Evolutionary conservation across 2,888 invertebrate species (phyloP), one percentile per base, ranked within the genome.

Genomic region (Oxycera nigricornis): DNA sequence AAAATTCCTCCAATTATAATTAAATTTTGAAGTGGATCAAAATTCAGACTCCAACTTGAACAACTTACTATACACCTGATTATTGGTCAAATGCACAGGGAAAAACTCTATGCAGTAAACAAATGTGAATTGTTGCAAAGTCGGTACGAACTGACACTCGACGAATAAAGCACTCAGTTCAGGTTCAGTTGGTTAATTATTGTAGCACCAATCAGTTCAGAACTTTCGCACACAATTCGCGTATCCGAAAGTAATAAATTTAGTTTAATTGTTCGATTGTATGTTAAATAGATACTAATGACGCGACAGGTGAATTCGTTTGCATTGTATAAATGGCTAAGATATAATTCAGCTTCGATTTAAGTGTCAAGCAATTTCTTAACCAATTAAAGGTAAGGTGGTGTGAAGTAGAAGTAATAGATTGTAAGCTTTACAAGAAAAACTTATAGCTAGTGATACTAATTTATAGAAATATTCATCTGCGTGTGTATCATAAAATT

Each of bases 261-360:
- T 79, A 77, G 73, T 77, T 78, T 79, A 78, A 79, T 79, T 77
- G 78, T 41, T 73, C 75, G 73, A 79, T 79, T 79, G 79, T 79
- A 79, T 79, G 79, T 76, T 78, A 78, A 79, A 74, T 74, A 78
- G 78, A 2, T 22, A 30, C 31, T 31, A 7, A 52, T 9, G 28
- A 59, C 59, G 24, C 11, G 17, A 59, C 59, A 59, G 30, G 28
- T 26, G 59, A 30, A 59, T 59, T 59, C 4, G 59, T 59, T 59
- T 30, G 17, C 59, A 59, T 3, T n/a, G n/a, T n/a, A n/a, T n/a
- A n/a, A n/a, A n/a, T n/a, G n/a, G n/a, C n/a, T n/a, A n/a, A n/a
- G n/a, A n/a, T n/a, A n/a, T n/a, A n/a, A n/a, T n/a, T n/a, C n/a
- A n/a, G n/a, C n/a, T n/a, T n/a, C n/a, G n/a, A n/a, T n/a, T n/a